Base-by-base conservation (phyloP, 2,797 vertebrate genomes). In the Aulostomus chinensis region DNA sequence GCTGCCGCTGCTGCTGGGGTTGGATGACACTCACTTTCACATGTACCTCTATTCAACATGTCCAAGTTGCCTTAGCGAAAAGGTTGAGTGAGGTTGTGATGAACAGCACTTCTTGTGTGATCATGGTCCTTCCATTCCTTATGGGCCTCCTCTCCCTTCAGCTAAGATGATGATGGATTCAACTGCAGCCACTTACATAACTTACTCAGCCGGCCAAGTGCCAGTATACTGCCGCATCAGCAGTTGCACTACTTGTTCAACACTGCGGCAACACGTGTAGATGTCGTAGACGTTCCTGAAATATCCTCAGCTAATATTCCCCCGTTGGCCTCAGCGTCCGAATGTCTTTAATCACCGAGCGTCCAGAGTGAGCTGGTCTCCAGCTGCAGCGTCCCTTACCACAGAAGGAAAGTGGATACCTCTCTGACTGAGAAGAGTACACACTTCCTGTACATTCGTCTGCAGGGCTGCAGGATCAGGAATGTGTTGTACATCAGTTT, bases 321-420 rank as follows among this genome's bases (percentile, higher is more conserved):
- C 55, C 47, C 0, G n/a, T n/a, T 13, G 32, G 38, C 18, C 17
- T 31, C 18, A 12, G 36, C 5, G 2, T 14, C 48, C 16, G 32
- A 30, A 26, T 17, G 9, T 6, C 34, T 37, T 17, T 20, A 7
- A 17, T 48, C 37, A 13, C 0, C 30, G 47, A 63, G 13, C 9
- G 26, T 25, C 15, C 17, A 26, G 17, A 36, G 25, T 4, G 18
- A 48, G 55, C 52, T 43, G 46, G 22, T 63, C 70, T 68, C 29
- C 64, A 54, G 32, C 31, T 33, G 84, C 39, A 55, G 71, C 74
- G 54, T 71, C 58, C 59, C 63, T 52, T 22, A 91, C 39, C 31
- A 54, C 30, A 21, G 65, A 22, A 0, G 85, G 76, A 34, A 91
- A 77, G 62, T 86, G 78, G 60, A 91, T 52, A 17, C 92, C 90